These are phyloP conservation scores for Cuniculus paca DNA, from an alignment of 2,797 vertebrate species.

Conservation along the genomic window DNA sequence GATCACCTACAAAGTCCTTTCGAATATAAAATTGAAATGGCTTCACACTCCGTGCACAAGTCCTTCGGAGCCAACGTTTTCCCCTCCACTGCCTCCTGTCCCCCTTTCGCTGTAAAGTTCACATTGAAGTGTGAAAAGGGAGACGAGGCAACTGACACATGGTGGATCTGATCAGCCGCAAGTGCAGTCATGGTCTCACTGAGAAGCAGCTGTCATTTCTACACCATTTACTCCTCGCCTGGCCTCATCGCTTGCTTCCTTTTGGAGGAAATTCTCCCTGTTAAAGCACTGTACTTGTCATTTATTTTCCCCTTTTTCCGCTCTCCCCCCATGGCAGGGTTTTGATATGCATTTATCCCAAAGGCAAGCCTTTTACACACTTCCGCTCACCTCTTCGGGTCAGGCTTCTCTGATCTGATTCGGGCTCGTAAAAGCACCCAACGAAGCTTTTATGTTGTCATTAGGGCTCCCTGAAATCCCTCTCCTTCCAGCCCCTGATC, in stretches of 20 bases:
- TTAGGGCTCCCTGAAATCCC: slow-evolving; percentile 85
- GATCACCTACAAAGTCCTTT: slow-evolving; percentile 99
- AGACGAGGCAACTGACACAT: slow-evolving; percentile 93
- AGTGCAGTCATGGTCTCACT: slow-evolving; percentile 92
- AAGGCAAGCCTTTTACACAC: slow-evolving; percentile 85
- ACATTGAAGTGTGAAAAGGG: slow-evolving; percentile 96
- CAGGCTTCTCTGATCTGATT: slow-evolving; percentile 84
- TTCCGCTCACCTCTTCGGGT: slow-evolving; percentile 85
- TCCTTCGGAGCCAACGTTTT: slow-evolving; percentile 98
- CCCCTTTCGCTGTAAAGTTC: slow-evolving; percentile 94
- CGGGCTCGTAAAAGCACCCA: slow-evolving; percentile 87
- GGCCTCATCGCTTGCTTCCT: slow-evolving; percentile 90
- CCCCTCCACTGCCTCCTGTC: slow-evolving; percentile 97
- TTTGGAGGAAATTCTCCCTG: slow-evolving; percentile 88
- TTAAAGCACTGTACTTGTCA: slow-evolving; percentile 87
- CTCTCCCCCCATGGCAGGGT: slow-evolving; percentile 61
- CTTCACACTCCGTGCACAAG: slow-evolving; percentile 99
- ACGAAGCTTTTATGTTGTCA: slow-evolving; percentile 87
- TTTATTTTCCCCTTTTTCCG: slow-evolving; percentile 22
- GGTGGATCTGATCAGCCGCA: slow-evolving; percentile 94
- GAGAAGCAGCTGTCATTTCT: slow-evolving; percentile 96
- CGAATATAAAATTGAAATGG: slow-evolving; percentile 99
- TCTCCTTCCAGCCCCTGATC: slow-evolving; percentile 83
- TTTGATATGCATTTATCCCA: slow-evolving; percentile 87
- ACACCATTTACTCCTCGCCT: slow-evolving; percentile 94